Evolutionary conservation across 2,797 vertebrate species (phyloP), one percentile per base, ranked within the genome.

Genomic region (Paratrypauchen microcephalus): DNA sequence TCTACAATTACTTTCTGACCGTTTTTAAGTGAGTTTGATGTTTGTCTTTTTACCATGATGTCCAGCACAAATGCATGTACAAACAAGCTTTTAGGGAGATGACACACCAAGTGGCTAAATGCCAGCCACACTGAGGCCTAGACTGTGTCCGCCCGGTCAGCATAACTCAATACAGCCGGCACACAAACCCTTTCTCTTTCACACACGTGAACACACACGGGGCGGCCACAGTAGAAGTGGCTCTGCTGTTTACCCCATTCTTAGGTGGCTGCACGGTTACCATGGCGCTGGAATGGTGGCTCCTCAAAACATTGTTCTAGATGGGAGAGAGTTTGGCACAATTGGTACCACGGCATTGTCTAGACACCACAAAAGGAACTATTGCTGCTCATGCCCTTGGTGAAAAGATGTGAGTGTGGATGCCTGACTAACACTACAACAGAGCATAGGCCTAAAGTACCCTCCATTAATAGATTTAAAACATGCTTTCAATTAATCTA

Each of bases 71-170:
- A 65, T 88, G 41, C 13, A 45, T 45, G 82, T 58, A 73, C 66
- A 63, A 60, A 13, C 45, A 68, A 73, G n/a, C 59, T 45, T 45
- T 45, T 45, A 45, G 41, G 83, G 71, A 77, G 83, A 85, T 83
- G 84, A 88, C 83, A 86, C 82, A 90, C 79, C 84, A 88, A 83
- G 88, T 90, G 89, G 89, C 84, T 86, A 83, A 83, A 88, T 86
- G 88, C 86, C 91, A 92, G 86, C 80, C 70, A 5, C 41, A 30
- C 45, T 84, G 88, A 89, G 85, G 88, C 87, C 87, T 85, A 77
- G 69, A 75, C 85, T 80, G 72, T 81, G 77, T 81, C 67, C 87
- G 89, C 87, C 80, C 85, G 90, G 87, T 91, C 90, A 91, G 90
- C 90, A 91, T 86, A 89, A 91, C 87, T 87, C 82, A 83, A 79